Conservation (phyloP, 2,113 vertebrate genomes). For the Hippocampus guttulatus region DNA sequence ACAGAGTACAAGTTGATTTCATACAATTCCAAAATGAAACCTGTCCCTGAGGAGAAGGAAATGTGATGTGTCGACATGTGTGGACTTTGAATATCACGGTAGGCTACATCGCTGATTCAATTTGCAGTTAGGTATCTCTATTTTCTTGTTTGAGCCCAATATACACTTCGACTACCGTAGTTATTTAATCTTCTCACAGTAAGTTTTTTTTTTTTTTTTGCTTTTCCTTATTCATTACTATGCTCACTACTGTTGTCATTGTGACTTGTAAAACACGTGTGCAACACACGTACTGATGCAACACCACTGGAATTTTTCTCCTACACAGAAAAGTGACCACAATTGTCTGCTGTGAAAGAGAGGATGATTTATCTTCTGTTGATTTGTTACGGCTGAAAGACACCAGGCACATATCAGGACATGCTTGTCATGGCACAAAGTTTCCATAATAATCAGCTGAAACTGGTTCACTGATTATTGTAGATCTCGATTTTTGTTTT, state of each 20-base stretch:
- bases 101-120: too few species aligned
- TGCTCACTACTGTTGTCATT: neutral
- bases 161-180: neutral
- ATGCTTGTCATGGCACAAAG: conserved; percentile 1
- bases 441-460: neutral
- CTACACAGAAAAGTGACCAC: neutral
- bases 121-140: too few species aligned
- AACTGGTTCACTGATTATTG: neutral
- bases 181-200: neutral
- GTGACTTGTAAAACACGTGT: neutral
- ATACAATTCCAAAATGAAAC: neutral
- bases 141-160: neutral
- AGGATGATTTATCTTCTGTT: neutral
- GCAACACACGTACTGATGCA: neutral
- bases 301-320: neutral
- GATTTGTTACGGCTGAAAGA: neutral
- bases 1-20: too few species aligned
- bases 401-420: neutral
- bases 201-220: neutral
- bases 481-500: neutral
- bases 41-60: neutral
- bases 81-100: too few species aligned
- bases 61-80: too few species aligned
- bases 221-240: neutral
- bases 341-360: neutral